Conservation (phyloP, 2,113 vertebrate species). For the Caranx ignobilis region DNA sequence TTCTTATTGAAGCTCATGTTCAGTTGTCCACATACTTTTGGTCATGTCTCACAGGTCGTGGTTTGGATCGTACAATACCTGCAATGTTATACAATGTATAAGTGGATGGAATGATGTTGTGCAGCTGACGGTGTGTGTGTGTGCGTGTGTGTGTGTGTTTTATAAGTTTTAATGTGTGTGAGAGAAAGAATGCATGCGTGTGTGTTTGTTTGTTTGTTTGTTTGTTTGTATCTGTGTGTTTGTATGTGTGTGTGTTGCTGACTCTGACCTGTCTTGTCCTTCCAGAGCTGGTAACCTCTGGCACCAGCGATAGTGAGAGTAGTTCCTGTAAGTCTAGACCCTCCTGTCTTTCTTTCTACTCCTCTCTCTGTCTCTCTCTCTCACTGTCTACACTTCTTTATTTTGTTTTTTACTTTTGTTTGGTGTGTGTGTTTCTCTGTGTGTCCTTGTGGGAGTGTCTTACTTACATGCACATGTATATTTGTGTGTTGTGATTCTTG, state of each 20-base stretch:
- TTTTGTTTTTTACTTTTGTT: conserved; percentile 16
- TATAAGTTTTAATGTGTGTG: background rate
- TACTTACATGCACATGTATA: conserved; percentile 11
- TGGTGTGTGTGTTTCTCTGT: conserved; percentile 25
- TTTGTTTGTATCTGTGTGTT: conserved; percentile 45
- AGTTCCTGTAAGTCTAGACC: conserved; percentile 95
- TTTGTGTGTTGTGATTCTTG: conserved; percentile 22
- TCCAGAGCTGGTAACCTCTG: conserved; percentile 98
- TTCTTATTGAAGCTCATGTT: background rate
- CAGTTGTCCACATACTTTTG: background rate
- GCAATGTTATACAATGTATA: background rate
- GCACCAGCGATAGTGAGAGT: conserved; percentile 99
- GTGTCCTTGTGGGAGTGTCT: conserved; percentile 9
- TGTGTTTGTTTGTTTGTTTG: conserved; percentile 22
- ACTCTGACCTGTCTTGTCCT: conserved; percentile 89
- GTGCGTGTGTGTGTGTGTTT: no score
- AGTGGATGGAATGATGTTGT: background rate
- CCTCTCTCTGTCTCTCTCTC: conserved; percentile 5
- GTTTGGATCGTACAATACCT: no score
- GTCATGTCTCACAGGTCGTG: background rate
- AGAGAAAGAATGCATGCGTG: conserved; percentile 7
- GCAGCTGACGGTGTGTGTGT: background rate
- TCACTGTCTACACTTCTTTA: background rate
- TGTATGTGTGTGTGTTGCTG: conserved; percentile 80
- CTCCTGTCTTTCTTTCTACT: conserved; percentile 38